phyloP scores from a whole-genome alignment of 1,140 invertebrate species.

The Bombyx mori region ASM3026992v2 NC_085108.1:5443501-5444000 shows the following conservation, averaged over 20 bases:
- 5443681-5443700: constrained; percentile 12
- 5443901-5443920: too few species aligned
- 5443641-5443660: constrained; percentile 1
- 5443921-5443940: too few species aligned
- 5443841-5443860: constrained; percentile 23
- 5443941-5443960: too few species aligned
- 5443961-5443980: too few species aligned
- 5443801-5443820: constrained; percentile 28
- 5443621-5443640: neutral
- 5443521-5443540: constrained; percentile 47
- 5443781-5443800: constrained; percentile 16
- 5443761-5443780: constrained; percentile 41
- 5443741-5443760: constrained; percentile 29
- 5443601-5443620: constrained; percentile 1
- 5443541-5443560: constrained; percentile 22
- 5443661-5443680: constrained; percentile 16
- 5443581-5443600: constrained; percentile 1
- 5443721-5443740: constrained; percentile 23
- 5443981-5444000: too few species aligned
- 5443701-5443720: constrained; percentile 20
- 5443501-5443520: constrained; percentile 48
- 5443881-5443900: constrained; percentile 3
- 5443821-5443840: constrained; percentile 40
- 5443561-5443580: constrained; percentile 1
- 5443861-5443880: constrained; percentile 15